phyloP scores from a whole-genome alignment of 2,113 vertebrate genomes.

The Ciconia stormi region DNA sequence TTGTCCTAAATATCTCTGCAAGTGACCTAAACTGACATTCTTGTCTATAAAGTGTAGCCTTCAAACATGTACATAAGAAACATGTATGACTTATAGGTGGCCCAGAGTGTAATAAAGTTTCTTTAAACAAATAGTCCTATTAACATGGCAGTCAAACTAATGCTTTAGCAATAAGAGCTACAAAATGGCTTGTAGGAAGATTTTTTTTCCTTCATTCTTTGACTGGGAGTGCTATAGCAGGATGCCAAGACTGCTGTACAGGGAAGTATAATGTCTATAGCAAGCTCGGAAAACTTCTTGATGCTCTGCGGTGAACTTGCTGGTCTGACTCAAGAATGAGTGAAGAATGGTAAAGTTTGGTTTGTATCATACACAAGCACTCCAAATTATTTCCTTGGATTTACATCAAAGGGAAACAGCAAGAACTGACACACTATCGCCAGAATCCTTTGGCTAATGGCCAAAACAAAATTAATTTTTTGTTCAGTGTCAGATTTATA shows the following conservation, averaged over 20 bases:
- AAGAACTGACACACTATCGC: background rate
- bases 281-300: background rate
- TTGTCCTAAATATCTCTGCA: background rate
- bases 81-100: background rate
- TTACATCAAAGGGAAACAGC: background rate
- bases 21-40: background rate
- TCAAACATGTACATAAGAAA: background rate
- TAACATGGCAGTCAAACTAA: background rate
- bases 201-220: background rate
- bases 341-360: background rate
- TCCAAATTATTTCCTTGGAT: background rate
- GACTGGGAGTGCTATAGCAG: background rate
- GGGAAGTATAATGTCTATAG: background rate
- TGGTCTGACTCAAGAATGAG: background rate
- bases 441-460: background rate
- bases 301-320: background rate
- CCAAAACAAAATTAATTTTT: accelerated
- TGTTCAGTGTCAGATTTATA: background rate
- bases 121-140: background rate
- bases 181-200: background rate
- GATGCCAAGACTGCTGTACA: background rate
- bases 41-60: background rate
- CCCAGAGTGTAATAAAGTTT: background rate
- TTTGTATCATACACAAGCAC: background rate
- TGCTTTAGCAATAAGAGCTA: background rate